Evolutionary conservation across 2,797 vertebrate species (phyloP).

Genomic region (Hafferia zeledoni): DNA sequence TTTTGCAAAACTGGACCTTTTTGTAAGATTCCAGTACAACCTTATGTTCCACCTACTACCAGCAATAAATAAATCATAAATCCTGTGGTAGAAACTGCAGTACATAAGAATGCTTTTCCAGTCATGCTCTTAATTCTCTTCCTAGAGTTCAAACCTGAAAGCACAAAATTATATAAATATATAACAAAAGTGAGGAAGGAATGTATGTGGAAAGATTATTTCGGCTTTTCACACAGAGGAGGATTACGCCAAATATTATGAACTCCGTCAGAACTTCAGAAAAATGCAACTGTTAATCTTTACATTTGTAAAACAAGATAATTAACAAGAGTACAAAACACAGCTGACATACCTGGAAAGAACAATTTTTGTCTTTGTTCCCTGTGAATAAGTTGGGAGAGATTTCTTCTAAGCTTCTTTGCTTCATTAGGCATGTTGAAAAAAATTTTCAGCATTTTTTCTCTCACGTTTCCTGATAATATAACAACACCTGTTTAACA

Average conservation of each 20-base stretch:
- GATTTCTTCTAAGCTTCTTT: constrained; percentile 7
- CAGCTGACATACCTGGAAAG: background rate
- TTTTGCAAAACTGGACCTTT: background rate
- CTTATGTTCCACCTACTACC: background rate
- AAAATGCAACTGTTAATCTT: background rate
- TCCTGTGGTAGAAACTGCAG: background rate
- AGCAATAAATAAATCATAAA: background rate
- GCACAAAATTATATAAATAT: background rate
- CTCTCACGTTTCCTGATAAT: background rate
- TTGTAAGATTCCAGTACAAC: background rate
- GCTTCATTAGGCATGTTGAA: constrained; percentile 1
- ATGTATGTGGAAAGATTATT: background rate
- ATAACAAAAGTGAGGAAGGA: background rate
- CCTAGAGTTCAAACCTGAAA: background rate
- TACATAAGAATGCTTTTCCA: background rate
- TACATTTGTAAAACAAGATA: background rate
- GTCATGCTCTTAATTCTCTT: background rate
- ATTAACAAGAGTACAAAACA: background rate
- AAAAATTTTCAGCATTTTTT: constrained; percentile 18
- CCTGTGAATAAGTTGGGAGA: background rate
- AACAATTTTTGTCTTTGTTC: constrained; percentile 6
- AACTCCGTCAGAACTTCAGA: background rate
- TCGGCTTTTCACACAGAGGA: background rate
- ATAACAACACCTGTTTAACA: background rate
- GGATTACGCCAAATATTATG: background rate